Base-by-base conservation (phyloP, 2,888 invertebrate species). In the Trisateles emortualis region DNA sequence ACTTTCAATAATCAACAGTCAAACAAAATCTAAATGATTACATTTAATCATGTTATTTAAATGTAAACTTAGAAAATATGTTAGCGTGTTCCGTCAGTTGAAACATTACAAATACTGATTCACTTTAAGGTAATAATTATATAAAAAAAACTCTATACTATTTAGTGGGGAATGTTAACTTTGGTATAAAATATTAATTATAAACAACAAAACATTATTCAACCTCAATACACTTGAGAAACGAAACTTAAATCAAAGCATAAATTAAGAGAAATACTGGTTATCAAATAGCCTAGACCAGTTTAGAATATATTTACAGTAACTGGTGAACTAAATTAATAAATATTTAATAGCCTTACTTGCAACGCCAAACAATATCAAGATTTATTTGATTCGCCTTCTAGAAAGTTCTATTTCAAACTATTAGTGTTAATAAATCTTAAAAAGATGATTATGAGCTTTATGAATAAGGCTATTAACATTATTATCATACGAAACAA, bases 91-190 rank as follows among this genome's bases (percentile, higher is more conserved):
- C 69, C 68, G 72, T 81, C 78, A 80, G 80, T 78, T 83, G 79
- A 76, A 83, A 81, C 75, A 64, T 75, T 69, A 72, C 69, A 68
- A 74, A 81, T 77, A 76, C 77, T 79, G 80, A 62, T 76, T 76
- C 68, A 71, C 64, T 63, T 61, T 58, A 60, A 68, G 52, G 69
- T 65, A 61, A 70, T 70, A 60, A 66, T 71, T 72, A 76, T 71
- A 64, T 68, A 66, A 67, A 81, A 19, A 82, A 87, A 82, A 79
- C 78, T 72, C 86, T 91, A 91, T 74, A 77, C 90, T 92, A 92
- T 90, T 84, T 90, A 92, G 91, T 94, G 94, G 94, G 95, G 95
- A 95, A 95, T 95, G 95, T 95, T 95, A 94, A 95, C 95, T 95
- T 95, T 95, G 95, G 95, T 94, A 95, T 95, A 92, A 92, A 92